Evolutionary conservation across 2,888 invertebrate genomes (phyloP), one percentile per base, ranked within the genome.

Genomic region (Petrophora chlorosata): DNA sequence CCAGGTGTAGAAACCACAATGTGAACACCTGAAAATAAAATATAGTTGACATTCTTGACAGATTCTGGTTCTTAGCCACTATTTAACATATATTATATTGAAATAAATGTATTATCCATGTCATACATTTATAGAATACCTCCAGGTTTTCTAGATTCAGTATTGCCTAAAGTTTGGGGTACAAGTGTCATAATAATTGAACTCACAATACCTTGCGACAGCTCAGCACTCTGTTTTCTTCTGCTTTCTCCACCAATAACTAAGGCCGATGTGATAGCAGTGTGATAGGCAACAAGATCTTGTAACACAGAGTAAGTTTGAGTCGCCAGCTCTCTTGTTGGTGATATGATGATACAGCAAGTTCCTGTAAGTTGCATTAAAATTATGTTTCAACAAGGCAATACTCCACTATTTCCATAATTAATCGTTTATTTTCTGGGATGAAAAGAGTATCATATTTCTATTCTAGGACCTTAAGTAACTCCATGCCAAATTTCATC

Each of bases 1-100:
- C 99, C 99, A 8, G 99, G 99, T 2, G 99, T 99, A 1, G 98
- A 97, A 0, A 99, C 97, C 15, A 99, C 84, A 63, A 99, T 95
- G 70, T 98, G 96, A 7, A 97, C 93, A 68, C 94, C 97, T 91
- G 59, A 17, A 33, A 33, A 19, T 32, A 17, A 9, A 32, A 32
- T 14, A 38, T 23, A 52, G n/a, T n/a, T n/a, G n/a, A n/a, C n/a
- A 22, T 8, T 4, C 22, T 19, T 4, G 7, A 5, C 19, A 5
- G 19, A 19, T 5, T 19, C 1, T 5, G 19, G 19, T 1, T 2
- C 19, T 19, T 19, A 19, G 4, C 2, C 4, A 19, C 7, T 25
- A 25, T 9, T 25, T 3, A 8, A 8, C n/a, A n/a, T 25, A 9
- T 25, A 25, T 25, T 3, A 3, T n/a, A 25, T 25, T 1, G n/a